Percentiles rank a stretch among this genome's conserved stretches.
Conservation (phyloP, 2,888 invertebrate species). For the Spisula solida region DNA sequence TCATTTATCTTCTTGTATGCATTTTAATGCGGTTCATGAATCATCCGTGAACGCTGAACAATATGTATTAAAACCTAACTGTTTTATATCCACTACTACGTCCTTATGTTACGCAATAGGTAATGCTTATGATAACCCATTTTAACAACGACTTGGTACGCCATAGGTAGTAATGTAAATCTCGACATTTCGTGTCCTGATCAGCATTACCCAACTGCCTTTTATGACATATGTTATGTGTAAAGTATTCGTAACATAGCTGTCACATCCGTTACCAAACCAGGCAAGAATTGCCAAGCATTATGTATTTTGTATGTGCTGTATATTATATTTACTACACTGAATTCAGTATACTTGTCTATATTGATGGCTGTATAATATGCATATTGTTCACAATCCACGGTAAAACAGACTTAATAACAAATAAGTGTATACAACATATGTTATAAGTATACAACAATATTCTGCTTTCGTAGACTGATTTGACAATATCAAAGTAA, state of each 20-base stretch:
- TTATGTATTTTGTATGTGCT: no score
- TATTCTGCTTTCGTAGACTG: not conserved
- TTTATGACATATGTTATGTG: no score
- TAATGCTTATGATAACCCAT: no score
- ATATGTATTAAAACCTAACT: not conserved
- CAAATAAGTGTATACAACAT: not conserved
- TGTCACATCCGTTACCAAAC: no score
- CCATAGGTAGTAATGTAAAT: no score
- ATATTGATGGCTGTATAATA: not conserved
- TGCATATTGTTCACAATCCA: slow-evolving; percentile 13
- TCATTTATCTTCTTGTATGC: slow-evolving; percentile 12
- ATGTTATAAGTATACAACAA: slow-evolving; percentile 1
- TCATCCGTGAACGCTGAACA: not conserved
- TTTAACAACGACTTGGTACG: no score
- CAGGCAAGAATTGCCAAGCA: no score
- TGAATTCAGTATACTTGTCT: not conserved
- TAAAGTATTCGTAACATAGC: no score
- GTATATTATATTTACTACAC: not conserved
- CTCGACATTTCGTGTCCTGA: no score
- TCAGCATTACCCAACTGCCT: no score
- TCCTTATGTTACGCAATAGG: no score
- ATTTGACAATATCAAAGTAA: slow-evolving; percentile 7
- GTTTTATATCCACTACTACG: no score
- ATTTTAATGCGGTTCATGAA: not conserved
- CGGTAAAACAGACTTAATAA: not conserved